Evolutionary conservation across 2,113 vertebrate species (phyloP), one percentile per base, ranked within the genome.

Genomic region (Ifrita kowaldi): DNA sequence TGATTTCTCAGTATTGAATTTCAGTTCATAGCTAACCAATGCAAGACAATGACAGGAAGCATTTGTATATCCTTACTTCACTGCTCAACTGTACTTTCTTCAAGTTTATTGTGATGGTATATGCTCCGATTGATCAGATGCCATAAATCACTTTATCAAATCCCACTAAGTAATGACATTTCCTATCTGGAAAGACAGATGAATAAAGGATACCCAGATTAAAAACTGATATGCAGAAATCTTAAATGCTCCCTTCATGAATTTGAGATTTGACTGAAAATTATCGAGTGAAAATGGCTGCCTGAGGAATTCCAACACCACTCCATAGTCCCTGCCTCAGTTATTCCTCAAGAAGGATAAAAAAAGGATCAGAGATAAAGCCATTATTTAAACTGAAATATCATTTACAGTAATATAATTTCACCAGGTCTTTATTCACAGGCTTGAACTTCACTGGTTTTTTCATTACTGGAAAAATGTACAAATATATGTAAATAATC

Each of bases 71-170:
- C 57, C 23, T 94, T 59, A 53, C 86, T 76, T 91, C 57, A 53
- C 62, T 77, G 33, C 22, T 73, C n/a, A 64, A 55, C 53, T 80
- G 8, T 70, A 85, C 12, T 60, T 84, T 84, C 77, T 86, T 57
- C 56, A 68, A 60, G 44, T 87, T 67, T 80, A 27, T n/a, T 85
- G 13, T 80, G 30, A 70, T 75, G 33, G 13, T 67, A 44, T 59
- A 85, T 71, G 32, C 17, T 81, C 53, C 62, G 42, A 86, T 62
- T 79, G 57, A 79, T 89, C 77, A 91, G n/a, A 73, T 21, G 30
- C n/a, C 62, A 78, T 85, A 77, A 91, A 90, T 93, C 50, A 73
- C 41, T 81, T 71, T 84, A 83, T 91, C 64, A 86, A 84, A 87
- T 64, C 12, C 41, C 41, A 65, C 75, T 33, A 84, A 62, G 74